These are phyloP conservation scores for Melitaea athalia DNA, from an alignment of 2,888 invertebrate species.

Conservation along the genomic window DNA sequence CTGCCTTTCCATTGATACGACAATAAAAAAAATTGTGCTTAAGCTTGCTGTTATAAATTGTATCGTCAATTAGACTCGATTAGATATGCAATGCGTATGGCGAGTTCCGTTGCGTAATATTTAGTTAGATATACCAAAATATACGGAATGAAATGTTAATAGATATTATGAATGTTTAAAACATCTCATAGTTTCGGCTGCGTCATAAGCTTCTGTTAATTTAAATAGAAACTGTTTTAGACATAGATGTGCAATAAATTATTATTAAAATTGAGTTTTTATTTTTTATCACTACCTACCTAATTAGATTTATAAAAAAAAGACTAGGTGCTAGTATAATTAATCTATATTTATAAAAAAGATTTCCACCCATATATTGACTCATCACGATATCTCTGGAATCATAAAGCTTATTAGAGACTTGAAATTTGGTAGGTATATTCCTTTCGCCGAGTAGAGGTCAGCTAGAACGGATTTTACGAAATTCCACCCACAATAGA, in stretches of 20 bases:
- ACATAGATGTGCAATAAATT: conserved; percentile 37
- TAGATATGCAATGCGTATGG: neutral
- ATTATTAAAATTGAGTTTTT: conserved; percentile 17
- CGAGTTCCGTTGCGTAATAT: neutral
- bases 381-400: no score
- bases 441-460: no score
- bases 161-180: conserved; percentile 3
- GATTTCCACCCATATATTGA: no score
- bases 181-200: conserved; percentile 6
- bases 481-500: no score
- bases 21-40: neutral
- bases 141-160: neutral
- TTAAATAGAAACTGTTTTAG: conserved; percentile 31
- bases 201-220: conserved; percentile 23
- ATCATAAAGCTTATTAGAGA: no score
- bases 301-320: no score
- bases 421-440: no score
- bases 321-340: no score
- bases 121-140: conserved; percentile 6
- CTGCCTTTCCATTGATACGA: neutral
- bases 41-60: neutral
- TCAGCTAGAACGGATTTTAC: no score
- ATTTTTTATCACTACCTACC: neutral
- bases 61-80: neutral
- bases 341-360: no score